These are phyloP conservation scores for Ailurus styani DNA, from an alignment of 2,113 vertebrate species.

Conservation along the genomic window DNA sequence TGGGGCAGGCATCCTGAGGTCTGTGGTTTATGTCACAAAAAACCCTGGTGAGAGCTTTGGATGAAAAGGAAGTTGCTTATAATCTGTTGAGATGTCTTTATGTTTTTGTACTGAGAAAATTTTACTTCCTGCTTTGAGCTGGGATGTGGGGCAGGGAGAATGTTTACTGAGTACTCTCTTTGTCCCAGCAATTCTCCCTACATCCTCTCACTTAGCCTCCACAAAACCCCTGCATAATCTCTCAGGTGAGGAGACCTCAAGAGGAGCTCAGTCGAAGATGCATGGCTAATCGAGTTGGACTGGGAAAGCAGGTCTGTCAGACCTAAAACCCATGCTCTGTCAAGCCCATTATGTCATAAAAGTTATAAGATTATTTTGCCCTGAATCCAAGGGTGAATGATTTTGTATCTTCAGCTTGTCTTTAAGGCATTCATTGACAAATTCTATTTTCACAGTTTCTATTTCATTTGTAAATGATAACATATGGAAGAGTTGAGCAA, in stretches of 20 bases:
- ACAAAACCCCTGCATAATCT: background rate
- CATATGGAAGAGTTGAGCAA: background rate
- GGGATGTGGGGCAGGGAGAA: background rate
- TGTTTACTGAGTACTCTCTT: background rate
- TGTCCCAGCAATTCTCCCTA: background rate
- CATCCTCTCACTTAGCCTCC: background rate
- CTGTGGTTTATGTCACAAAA: background rate
- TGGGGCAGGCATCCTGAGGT: background rate
- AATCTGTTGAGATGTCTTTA: background rate
- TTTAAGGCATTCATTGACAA: background rate
- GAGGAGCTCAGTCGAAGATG: background rate
- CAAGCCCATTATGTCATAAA: background rate
- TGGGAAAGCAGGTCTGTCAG: background rate
- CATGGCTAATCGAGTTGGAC: background rate
- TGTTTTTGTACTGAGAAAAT: background rate
- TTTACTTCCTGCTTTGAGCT: background rate
- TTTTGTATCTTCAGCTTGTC: background rate
- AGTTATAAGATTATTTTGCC: background rate
- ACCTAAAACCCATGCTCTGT: background rate
- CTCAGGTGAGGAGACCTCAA: background rate
- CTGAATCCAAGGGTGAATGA: background rate
- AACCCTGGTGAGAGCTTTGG: background rate
- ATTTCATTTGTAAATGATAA: background rate
- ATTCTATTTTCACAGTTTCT: background rate
- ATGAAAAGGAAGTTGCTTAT: slow-evolving; percentile 5